These are phyloP conservation scores for Nothoprocta pentlandii DNA, from an alignment of 2,113 vertebrate species.

Conservation along the genomic window DNA sequence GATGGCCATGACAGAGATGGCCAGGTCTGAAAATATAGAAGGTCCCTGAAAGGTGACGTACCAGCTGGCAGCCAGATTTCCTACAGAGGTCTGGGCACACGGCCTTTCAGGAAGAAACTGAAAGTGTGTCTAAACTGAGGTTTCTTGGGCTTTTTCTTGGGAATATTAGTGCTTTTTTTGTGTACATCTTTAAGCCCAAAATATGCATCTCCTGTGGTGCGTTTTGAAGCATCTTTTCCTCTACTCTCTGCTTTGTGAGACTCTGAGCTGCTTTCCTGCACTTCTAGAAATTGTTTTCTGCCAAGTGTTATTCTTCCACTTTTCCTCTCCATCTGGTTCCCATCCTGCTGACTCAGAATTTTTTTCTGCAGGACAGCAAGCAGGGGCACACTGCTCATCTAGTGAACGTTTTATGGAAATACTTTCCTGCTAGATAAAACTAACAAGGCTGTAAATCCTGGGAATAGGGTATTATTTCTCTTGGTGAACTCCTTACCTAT, in stretches of 20 bases:
- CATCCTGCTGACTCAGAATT: neutral
- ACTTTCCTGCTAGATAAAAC: neutral
- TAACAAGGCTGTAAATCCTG: neutral
- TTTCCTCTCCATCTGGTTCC: constrained; percentile 1
- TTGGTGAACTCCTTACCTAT: neutral
- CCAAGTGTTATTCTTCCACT: neutral
- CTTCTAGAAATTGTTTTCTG: neutral
- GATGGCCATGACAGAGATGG: neutral
- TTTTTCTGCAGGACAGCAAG: neutral
- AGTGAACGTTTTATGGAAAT: neutral
- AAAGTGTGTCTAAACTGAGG: neutral
- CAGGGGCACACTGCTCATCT: neutral
- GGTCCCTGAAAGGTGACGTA: constrained; percentile 9
- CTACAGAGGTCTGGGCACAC: neutral
- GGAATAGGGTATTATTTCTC: neutral
- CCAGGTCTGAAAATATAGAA: constrained; percentile 18
- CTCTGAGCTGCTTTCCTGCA: neutral
- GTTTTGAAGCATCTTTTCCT: neutral
- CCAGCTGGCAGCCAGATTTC: constrained; percentile 33
- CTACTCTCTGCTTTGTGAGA: neutral
- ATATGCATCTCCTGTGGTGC: fast-evolving
- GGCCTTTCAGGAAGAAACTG: neutral
- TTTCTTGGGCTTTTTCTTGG: neutral
- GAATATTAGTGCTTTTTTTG: neutral
- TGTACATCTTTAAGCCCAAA: neutral